A percentile compares a stretch with the other conserved stretches of the same genome.
phyloP scores from a whole-genome alignment of 2,888 invertebrate genomes.

The Nematopogon swammerdamellus region DNA sequence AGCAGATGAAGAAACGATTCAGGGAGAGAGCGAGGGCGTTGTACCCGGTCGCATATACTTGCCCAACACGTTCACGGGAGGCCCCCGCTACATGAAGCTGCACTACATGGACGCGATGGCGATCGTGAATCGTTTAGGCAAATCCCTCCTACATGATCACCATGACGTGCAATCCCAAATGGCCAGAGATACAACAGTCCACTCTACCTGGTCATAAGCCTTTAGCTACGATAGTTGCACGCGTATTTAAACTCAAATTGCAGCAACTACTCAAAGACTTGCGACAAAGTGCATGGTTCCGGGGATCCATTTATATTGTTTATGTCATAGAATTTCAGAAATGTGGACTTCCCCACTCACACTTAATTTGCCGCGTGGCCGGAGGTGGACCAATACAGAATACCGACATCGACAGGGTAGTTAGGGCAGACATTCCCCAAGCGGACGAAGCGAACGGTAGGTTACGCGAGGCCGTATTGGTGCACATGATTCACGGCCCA shows the following conservation, averaged over 20 bases:
- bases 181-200: slow-evolving; percentile 5
- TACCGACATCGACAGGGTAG: slow-evolving; percentile 8
- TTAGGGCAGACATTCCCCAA: slow-evolving; percentile 8
- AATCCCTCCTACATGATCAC: slow-evolving; percentile 4
- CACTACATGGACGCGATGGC: slow-evolving; percentile 8
- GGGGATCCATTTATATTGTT: slow-evolving; percentile 4
- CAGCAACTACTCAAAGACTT: not conserved
- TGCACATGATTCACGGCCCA: slow-evolving; percentile 15
- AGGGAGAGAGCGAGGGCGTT: too few relatives aligned
- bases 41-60: too few relatives aligned
- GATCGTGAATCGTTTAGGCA: slow-evolving; percentile 6
- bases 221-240: not conserved
- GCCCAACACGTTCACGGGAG: slow-evolving; percentile 6
- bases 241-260: not conserved
- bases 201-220: not conserved
- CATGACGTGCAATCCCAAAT: slow-evolving; percentile 5
- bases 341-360: slow-evolving; percentile 4
- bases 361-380: slow-evolving; percentile 6
- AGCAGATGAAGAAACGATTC: too few relatives aligned
- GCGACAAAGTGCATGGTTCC: slow-evolving; percentile 2
- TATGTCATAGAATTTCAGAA: slow-evolving; percentile 8
- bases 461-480: slow-evolving; percentile 3
- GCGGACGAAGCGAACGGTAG: slow-evolving; percentile 1
- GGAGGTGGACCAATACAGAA: slow-evolving; percentile 9
- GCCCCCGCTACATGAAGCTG: slow-evolving; percentile 6